Evolutionary conservation across 2,113 vertebrate genomes (phyloP).

Genomic region (sheep (Ovis aries)): DNA sequence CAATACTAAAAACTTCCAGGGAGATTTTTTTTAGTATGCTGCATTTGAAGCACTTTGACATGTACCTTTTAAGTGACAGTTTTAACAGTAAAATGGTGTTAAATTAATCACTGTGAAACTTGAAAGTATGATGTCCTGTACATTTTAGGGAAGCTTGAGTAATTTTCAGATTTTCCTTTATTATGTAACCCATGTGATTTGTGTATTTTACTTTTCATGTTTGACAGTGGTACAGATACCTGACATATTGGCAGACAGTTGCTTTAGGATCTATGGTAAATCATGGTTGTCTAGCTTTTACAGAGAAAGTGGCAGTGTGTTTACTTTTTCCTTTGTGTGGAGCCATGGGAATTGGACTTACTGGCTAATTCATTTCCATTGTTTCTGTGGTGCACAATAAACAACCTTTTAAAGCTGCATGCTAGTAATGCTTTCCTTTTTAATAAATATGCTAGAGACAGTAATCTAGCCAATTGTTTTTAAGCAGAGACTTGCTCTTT

Average conservation of each 20-base stretch:
- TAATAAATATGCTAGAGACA: not conserved
- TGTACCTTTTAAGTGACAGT: slow-evolving; percentile 29
- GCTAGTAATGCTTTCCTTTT: slow-evolving; percentile 32
- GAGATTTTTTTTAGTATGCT: slow-evolving; percentile 35
- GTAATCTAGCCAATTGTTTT: not conserved
- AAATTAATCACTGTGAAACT: slow-evolving; percentile 51
- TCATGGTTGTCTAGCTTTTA: slow-evolving; percentile 1
- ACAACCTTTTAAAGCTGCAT: slow-evolving; percentile 22
- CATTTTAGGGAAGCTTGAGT: slow-evolving; percentile 32
- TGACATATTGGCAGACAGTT: not conserved
- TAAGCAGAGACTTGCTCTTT: not conserved
- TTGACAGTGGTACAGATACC: not conserved
- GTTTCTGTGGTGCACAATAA: slow-evolving; percentile 28
- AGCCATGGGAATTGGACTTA: not conserved
- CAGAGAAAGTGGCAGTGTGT: slow-evolving; percentile 3
- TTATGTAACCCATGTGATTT: slow-evolving; percentile 20
- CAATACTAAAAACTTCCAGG: slow-evolving; percentile 13
- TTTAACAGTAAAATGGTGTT: slow-evolving; percentile 51
- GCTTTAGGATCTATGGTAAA: not conserved
- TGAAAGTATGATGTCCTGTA: not conserved
- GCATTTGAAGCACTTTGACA: slow-evolving; percentile 47
- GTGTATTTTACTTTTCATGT: not conserved
- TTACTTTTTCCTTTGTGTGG: not conserved
- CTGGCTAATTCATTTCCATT: not conserved
- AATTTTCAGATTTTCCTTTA: slow-evolving; percentile 30